A percentile compares a stretch with the other conserved stretches of the same genome.
phyloP scores from a whole-genome alignment of 2,888 invertebrate species.

The Tholera decimalis region DNA sequence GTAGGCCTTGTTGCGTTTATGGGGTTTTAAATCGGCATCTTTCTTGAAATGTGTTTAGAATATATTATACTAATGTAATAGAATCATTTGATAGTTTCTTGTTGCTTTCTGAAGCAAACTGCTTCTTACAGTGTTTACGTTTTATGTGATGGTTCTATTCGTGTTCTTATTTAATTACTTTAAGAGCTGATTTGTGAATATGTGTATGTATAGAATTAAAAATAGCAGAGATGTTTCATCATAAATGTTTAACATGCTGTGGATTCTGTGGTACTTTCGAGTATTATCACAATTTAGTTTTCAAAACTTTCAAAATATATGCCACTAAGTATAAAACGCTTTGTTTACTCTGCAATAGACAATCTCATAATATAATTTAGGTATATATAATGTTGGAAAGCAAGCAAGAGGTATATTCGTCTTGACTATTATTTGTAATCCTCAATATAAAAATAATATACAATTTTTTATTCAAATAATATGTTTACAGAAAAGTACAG shows the following conservation, averaged over 20 bases:
- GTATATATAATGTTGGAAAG: not conserved
- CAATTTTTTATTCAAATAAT: no score
- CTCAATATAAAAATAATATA: no score
- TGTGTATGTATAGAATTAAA: not conserved
- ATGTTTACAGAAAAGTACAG: no score
- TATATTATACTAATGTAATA: constrained; percentile 40
- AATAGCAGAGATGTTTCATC: not conserved
- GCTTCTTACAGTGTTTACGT: constrained; percentile 8
- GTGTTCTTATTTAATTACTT: constrained; percentile 18
- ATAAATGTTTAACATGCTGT: not conserved
- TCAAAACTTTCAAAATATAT: not conserved
- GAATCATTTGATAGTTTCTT: constrained; percentile 25
- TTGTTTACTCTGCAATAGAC: not conserved
- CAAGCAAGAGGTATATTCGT: not conserved
- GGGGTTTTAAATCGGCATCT: constrained; percentile 58
- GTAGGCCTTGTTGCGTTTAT: constrained; percentile 58
- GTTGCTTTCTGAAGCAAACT: constrained; percentile 33
- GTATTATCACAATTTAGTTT: not conserved
- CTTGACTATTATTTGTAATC: not conserved
- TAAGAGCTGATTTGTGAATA: not conserved
- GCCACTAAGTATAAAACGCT: not conserved
- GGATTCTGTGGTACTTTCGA: not conserved
- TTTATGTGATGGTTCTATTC: constrained; percentile 19
- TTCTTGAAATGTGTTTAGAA: constrained; percentile 56
- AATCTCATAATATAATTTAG: not conserved